These are phyloP conservation scores for Cyclura pinguis DNA, from an alignment of 2,797 vertebrate species.

Conservation along the genomic window DNA sequence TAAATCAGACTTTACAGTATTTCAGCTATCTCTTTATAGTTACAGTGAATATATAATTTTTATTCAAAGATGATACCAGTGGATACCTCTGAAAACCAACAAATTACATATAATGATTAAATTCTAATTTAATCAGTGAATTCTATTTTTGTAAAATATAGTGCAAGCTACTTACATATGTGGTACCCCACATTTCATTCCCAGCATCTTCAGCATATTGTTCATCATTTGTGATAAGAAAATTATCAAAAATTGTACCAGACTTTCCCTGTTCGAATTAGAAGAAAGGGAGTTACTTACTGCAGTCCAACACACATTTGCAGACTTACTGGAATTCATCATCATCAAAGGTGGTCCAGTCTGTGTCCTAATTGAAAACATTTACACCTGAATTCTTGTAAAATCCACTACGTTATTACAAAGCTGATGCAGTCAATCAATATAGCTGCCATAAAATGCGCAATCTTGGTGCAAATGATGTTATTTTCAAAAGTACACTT, in stretches of 20 bases:
- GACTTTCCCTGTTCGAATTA: conserved; percentile 83
- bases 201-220: conserved; percentile 86
- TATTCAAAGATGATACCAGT: background rate
- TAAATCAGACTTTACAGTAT: background rate
- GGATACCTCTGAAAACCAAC: background rate
- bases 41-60: conserved; percentile 14
- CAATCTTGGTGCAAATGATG: background rate
- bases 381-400: background rate
- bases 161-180: conserved; percentile 78
- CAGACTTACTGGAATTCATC: background rate
- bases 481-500: background rate
- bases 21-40: background rate
- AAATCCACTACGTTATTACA: conserved; percentile 8
- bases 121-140: conserved; percentile 20
- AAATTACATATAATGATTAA: background rate
- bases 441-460: background rate
- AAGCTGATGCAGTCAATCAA: conserved; percentile 9
- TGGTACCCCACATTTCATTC: conserved; percentile 84
- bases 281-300: background rate
- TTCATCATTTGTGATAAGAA: conserved; percentile 87
- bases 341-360: conserved; percentile 21
- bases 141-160: conserved; percentile 38
- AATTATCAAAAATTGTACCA: conserved; percentile 89
- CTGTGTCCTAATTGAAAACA: background rate
- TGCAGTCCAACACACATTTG: conserved; percentile 34